A percentile compares a stretch with the other conserved stretches of the same genome.
Conservation (phyloP, 2,113 vertebrate species). For the Actenoides lindsayi region DNA sequence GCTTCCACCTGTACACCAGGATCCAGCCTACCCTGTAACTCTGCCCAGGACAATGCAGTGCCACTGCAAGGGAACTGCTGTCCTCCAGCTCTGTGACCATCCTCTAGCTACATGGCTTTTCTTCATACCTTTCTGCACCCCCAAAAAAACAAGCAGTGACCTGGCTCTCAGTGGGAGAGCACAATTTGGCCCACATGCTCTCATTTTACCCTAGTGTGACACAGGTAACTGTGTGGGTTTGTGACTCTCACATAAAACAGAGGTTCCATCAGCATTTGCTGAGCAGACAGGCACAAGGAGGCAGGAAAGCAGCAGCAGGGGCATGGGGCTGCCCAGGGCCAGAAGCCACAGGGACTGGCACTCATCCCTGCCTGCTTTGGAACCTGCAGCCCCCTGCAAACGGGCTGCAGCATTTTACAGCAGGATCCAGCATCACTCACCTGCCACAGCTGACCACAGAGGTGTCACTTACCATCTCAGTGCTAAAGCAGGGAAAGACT, state of each 20-base stretch:
- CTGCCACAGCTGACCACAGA: not conserved
- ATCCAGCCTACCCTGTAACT: not conserved
- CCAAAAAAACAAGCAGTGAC: rapidly evolving
- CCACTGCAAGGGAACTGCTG: not conserved
- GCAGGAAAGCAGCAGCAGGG: not conserved
- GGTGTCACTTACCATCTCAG: not conserved
- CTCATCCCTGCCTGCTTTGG: not conserved
- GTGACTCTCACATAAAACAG: not conserved
- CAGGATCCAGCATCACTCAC: not conserved
- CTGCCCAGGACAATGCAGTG: not conserved
- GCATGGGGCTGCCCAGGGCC: not conserved
- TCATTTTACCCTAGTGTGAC: not conserved
- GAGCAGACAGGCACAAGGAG: rapidly evolving
- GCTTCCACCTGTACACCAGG: not conserved
- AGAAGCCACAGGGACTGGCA: not conserved
- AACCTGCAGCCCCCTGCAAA: not conserved
- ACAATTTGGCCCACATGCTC: rapidly evolving
- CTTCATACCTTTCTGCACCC: not conserved
- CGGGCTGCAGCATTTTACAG: not conserved
- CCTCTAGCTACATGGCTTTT: not conserved
- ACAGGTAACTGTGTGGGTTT: not conserved
- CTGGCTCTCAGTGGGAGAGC: not conserved
- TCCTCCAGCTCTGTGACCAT: not conserved
- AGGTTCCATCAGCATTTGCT: not conserved
- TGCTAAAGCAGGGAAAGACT: not conserved